phyloP scores from a whole-genome alignment of 2,113 vertebrate species.

The Clarias magur region DNA sequence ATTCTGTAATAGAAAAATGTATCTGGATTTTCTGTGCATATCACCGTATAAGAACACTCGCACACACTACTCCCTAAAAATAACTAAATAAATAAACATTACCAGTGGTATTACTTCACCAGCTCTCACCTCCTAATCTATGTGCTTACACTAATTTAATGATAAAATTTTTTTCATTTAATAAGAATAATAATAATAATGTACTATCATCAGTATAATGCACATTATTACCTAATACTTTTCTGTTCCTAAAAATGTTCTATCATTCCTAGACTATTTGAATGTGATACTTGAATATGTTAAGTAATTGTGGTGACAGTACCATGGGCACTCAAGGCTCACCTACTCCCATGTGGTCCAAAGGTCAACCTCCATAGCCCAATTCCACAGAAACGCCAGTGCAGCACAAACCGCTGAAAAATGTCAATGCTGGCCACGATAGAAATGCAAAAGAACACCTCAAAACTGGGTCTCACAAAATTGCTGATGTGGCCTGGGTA shows the following conservation, averaged over 20 bases:
- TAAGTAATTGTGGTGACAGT: too few species aligned
- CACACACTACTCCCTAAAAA: background rate
- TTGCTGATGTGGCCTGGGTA: background rate
- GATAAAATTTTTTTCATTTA: too few species aligned
- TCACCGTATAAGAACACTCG: background rate
- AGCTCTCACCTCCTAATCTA: background rate
- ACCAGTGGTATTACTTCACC: background rate
- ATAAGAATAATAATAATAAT: too few species aligned
- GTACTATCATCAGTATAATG: too few species aligned
- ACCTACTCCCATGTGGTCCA: too few species aligned
- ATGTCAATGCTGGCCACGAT: too few species aligned
- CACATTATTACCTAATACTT: background rate
- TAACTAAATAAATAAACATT: background rate
- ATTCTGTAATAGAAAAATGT: background rate
- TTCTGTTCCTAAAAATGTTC: background rate
- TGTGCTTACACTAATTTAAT: background rate
- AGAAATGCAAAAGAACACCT: too few species aligned
- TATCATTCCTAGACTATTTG: background rate
- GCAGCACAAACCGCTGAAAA: too few species aligned
- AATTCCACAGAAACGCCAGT: too few species aligned
- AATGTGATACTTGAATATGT: background rate
- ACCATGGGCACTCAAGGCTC: too few species aligned
- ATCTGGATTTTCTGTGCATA: background rate
- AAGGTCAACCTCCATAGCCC: too few species aligned
- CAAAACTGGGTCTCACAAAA: background rate